These are phyloP conservation scores for Chunga burmeisteri DNA, from an alignment of 2,113 vertebrate species.

Conservation along the genomic window DNA sequence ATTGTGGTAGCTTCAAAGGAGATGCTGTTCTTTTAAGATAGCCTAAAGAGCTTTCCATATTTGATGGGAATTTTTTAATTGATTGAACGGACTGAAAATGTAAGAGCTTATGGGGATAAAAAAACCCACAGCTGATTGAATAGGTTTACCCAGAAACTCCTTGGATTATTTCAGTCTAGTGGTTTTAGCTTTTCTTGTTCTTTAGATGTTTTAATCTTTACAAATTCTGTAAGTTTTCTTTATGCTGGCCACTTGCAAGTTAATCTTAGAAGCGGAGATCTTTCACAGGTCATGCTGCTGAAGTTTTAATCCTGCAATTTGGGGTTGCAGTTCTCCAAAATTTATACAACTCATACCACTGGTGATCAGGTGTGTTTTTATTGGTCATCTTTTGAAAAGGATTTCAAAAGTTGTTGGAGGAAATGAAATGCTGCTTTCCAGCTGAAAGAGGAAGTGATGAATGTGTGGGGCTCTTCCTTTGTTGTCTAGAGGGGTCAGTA, in stretches of 20 bases:
- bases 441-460: neutral
- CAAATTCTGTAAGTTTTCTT: neutral
- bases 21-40: neutral
- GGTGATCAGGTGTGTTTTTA: neutral
- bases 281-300: neutral
- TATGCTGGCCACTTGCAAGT: neutral
- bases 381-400: neutral
- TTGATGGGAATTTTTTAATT: neutral
- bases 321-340: neutral
- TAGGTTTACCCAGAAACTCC: neutral
- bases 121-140: neutral
- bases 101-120: neutral
- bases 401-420: neutral
- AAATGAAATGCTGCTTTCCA: neutral
- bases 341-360: fast-evolving
- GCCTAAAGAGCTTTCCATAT: neutral
- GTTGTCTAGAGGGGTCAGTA: neutral
- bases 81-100: neutral
- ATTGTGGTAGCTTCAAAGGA: neutral
- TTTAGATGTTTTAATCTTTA: neutral
- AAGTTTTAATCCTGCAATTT: neutral
- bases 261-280: neutral
- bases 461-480: neutral
- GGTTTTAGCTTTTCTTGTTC: neutral
- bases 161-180: neutral